Evolutionary conservation across 2,113 vertebrate species (phyloP).

Genomic region (Pachycephala philippinensis): DNA sequence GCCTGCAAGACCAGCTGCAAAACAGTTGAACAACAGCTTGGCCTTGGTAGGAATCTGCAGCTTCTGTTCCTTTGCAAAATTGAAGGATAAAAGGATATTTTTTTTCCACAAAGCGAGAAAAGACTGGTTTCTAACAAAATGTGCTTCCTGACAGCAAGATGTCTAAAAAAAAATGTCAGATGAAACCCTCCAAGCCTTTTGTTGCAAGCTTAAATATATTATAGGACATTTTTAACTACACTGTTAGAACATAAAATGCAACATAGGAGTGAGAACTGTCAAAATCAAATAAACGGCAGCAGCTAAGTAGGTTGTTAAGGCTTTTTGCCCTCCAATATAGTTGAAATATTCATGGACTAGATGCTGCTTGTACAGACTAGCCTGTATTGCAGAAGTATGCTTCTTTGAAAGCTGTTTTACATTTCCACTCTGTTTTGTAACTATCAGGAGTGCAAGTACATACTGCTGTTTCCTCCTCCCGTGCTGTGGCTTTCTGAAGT

Average conservation of each 20-base stretch:
- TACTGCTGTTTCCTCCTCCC: background rate
- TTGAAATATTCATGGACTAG: background rate
- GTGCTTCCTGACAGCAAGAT: background rate
- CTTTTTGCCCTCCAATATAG: background rate
- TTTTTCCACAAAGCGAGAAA: background rate
- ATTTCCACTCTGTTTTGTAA: background rate
- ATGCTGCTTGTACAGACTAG: background rate
- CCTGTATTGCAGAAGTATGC: background rate
- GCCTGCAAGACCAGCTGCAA: background rate
- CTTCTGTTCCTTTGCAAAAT: background rate
- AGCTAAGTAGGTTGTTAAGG: background rate
- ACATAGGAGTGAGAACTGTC: background rate
- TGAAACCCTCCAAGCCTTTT: background rate
- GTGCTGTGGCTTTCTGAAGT: background rate
- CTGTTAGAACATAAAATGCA: background rate
- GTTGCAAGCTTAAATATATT: background rate
- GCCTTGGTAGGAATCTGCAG: background rate
- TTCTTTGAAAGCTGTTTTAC: background rate
- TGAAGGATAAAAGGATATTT: background rate
- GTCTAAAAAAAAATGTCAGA: background rate
- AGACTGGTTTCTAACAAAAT: background rate
- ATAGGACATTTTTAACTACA: background rate
- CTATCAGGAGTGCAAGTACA: background rate
- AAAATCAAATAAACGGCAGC: background rate
- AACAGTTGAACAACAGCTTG: background rate